These are phyloP conservation scores for Poeciliopsis infans DNA, from an alignment of 2,797 vertebrate species.

Conservation along the genomic window DNA sequence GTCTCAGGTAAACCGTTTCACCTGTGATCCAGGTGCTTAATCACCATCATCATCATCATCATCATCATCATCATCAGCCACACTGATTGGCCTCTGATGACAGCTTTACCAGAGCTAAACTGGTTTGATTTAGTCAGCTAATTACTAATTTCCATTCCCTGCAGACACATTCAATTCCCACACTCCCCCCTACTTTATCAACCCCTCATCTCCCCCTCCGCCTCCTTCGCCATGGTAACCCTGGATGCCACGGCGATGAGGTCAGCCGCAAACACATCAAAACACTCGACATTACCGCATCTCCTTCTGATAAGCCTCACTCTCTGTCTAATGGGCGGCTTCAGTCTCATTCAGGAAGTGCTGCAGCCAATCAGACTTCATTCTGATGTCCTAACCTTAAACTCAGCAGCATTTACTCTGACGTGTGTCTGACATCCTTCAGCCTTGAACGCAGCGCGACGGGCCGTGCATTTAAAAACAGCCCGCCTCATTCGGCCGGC, in stretches of 20 bases:
- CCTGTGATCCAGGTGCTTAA: not conserved
- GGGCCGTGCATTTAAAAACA: slow-evolving; percentile 41
- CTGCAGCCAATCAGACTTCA: slow-evolving; percentile 57
- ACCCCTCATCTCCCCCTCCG: not conserved
- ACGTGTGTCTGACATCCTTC: slow-evolving; percentile 14
- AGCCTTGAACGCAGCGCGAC: slow-evolving; percentile 4
- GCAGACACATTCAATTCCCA: slow-evolving; percentile 41
- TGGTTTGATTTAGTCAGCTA: not conserved
- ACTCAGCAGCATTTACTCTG: slow-evolving; percentile 41
- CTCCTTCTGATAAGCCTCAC: slow-evolving; percentile 39
- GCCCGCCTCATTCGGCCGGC: not conserved
- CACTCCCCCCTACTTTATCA: slow-evolving; percentile 19
- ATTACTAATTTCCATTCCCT: slow-evolving; percentile 22
- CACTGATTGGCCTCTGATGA: not conserved
- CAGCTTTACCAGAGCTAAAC: not conserved
- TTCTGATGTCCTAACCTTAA: slow-evolving; percentile 31
- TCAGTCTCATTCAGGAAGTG: slow-evolving; percentile 49
- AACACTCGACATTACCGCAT: slow-evolving; percentile 70
- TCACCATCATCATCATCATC: not conserved
- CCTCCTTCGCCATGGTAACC: slow-evolving; percentile 52
- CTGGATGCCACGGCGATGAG: slow-evolving; percentile 73
- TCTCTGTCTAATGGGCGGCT: slow-evolving; percentile 38
- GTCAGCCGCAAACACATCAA: slow-evolving; percentile 63
- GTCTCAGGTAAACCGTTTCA: not conserved
- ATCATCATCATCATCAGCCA: not conserved